Conservation (phyloP, 2,888 invertebrate genomes). For the Lasioglossum oenotherae region DNA sequence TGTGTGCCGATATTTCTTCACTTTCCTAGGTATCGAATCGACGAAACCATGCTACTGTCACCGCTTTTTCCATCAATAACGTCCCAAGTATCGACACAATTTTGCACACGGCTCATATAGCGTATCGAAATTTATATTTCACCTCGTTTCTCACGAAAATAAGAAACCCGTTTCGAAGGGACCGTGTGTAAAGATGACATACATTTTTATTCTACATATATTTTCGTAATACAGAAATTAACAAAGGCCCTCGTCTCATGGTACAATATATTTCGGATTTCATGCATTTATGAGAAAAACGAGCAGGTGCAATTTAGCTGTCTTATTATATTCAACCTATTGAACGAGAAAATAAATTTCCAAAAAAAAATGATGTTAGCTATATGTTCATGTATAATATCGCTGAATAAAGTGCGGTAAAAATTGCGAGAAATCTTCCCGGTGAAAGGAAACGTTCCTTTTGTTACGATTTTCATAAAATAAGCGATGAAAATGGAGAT, state of each 20-base stretch:
- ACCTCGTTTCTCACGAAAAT: not conserved
- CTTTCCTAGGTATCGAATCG: not conserved
- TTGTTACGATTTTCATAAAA: not conserved
- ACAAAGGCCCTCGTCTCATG: not conserved
- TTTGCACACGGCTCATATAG: slow-evolving; percentile 1
- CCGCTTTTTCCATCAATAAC: slow-evolving; percentile 6
- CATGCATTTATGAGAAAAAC: no score
- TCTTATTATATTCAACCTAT: no score
- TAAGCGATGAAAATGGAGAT: not conserved
- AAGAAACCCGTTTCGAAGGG: not conserved
- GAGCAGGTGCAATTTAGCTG: no score
- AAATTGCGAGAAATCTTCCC: not conserved
- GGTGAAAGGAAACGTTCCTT: not conserved
- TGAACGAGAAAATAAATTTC: no score
- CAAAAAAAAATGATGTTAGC: not conserved
- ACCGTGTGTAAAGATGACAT: not conserved
- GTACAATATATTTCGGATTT: not conserved
- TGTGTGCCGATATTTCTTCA: slow-evolving; percentile 3
- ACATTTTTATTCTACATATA: not conserved
- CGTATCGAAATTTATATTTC: not conserved
- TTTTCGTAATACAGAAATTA: not conserved
- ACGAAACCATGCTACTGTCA: slow-evolving; percentile 7
- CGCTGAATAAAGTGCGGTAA: not conserved
- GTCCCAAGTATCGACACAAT: not conserved
- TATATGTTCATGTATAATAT: not conserved